Evolutionary conservation across 2,113 vertebrate species (phyloP).

Genomic region (Gobiocypris rarus): DNA sequence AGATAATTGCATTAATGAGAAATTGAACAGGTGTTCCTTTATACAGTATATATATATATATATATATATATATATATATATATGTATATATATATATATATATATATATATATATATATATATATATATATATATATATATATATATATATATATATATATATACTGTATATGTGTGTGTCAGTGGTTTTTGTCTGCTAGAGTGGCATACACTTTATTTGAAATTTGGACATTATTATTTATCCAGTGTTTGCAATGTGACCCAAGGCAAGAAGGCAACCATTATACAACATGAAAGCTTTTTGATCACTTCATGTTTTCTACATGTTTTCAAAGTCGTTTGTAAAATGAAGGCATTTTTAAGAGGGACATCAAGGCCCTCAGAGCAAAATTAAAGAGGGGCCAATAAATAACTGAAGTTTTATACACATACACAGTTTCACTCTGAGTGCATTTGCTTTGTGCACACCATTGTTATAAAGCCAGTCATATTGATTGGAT

Average conservation of each 20-base stretch:
- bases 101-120: too few species aligned
- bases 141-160: too few species aligned
- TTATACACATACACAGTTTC: neutral
- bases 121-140: too few species aligned
- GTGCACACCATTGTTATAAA: neutral
- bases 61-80: too few species aligned
- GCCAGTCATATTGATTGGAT: neutral
- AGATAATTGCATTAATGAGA: too few species aligned
- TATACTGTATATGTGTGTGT: too few species aligned
- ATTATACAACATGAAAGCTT: constrained; percentile 16
- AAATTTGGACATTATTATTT: neutral
- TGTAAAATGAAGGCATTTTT: neutral
- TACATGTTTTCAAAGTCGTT: neutral
- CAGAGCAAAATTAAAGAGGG: neutral
- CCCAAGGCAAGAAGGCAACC: neutral
- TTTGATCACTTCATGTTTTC: neutral
- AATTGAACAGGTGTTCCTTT: too few species aligned
- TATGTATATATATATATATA: too few species aligned
- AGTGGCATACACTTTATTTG: neutral
- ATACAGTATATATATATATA: too few species aligned
- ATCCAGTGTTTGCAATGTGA: constrained; percentile 2
- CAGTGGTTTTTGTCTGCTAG: neutral
- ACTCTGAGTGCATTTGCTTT: neutral
- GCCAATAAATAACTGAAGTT: neutral
- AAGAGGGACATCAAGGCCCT: constrained; percentile 8